Conservation (phyloP, 2,113 vertebrate species). For the Trochalopteron elliotii region DNA sequence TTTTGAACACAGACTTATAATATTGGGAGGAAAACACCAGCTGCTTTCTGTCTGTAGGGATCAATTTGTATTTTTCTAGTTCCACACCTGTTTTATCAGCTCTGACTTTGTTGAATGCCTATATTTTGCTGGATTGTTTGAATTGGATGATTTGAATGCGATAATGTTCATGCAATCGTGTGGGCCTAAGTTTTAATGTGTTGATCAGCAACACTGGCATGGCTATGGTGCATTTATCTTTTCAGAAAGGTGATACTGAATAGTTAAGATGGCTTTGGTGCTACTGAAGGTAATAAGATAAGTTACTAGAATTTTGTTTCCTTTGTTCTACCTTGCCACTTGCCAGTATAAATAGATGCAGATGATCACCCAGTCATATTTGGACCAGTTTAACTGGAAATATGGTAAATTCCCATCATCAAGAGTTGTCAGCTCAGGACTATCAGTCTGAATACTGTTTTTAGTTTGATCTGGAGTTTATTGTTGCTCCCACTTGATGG, state of each 20-base stretch:
- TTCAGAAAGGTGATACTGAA: neutral
- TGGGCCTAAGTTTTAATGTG: neutral
- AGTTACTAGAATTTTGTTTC: neutral
- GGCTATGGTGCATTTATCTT: neutral
- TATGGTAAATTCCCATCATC: neutral
- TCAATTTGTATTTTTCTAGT: neutral
- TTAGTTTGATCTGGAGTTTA: neutral
- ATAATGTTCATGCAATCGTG: fast-evolving
- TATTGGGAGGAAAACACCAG: neutral
- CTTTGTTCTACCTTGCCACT: neutral
- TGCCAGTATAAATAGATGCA: neutral
- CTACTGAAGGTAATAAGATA: neutral
- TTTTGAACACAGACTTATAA: neutral
- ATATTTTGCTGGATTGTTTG: neutral
- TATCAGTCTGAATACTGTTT: neutral
- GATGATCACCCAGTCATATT: neutral
- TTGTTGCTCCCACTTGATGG: neutral
- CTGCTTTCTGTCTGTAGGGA: neutral
- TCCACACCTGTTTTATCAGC: neutral
- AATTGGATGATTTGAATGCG: neutral
- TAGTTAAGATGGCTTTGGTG: neutral
- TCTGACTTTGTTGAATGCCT: neutral
- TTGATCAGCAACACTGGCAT: neutral
- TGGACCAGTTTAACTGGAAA: neutral
- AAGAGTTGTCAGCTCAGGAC: neutral